Evolutionary conservation across 1,140 invertebrate genomes (phyloP).

Genomic region (Odontomachus brunneus): DNA sequence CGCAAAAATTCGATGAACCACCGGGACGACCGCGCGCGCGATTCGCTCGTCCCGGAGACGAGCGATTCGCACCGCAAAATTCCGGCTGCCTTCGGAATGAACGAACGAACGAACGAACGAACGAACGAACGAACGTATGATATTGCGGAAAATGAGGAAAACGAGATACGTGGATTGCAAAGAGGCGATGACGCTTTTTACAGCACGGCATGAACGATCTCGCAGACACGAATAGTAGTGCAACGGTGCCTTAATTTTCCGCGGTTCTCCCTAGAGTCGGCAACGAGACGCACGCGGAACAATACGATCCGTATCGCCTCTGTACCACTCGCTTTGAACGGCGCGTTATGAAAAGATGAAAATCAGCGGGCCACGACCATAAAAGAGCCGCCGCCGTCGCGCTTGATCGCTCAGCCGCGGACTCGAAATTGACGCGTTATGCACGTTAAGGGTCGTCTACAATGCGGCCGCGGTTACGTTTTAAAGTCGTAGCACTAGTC

Average conservation of each 20-base stretch:
- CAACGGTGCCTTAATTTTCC: slow-evolving; percentile 22
- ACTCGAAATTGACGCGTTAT: slow-evolving; percentile 14
- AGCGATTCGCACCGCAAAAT: not conserved
- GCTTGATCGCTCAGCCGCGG: not conserved
- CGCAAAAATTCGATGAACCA: slow-evolving; percentile 20
- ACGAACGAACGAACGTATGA: not conserved
- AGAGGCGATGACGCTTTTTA: slow-evolving; percentile 7
- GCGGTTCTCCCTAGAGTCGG: not conserved
- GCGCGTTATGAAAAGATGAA: slow-evolving; percentile 24
- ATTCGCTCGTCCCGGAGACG: not conserved
- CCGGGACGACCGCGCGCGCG: not conserved
- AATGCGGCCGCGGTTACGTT: too few relatives aligned
- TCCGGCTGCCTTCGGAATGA: not conserved
- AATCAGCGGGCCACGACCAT: slow-evolving; percentile 6
- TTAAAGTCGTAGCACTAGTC: too few relatives aligned
- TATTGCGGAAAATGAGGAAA: not conserved
- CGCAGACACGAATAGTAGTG: not conserved
- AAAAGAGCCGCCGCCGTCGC: slow-evolving; percentile 22
- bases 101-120: not conserved
- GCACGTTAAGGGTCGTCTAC: too few relatives aligned
- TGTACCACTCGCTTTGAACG: slow-evolving; percentile 21
- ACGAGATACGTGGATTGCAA: slow-evolving; percentile 7
- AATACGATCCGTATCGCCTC: slow-evolving; percentile 42
- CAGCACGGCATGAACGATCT: slow-evolving; percentile 12
- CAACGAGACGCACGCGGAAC: slow-evolving; percentile 30